Base-by-base conservation (phyloP, 2,797 vertebrate genomes). In the Pipistrellus pipistrellus region DNA sequence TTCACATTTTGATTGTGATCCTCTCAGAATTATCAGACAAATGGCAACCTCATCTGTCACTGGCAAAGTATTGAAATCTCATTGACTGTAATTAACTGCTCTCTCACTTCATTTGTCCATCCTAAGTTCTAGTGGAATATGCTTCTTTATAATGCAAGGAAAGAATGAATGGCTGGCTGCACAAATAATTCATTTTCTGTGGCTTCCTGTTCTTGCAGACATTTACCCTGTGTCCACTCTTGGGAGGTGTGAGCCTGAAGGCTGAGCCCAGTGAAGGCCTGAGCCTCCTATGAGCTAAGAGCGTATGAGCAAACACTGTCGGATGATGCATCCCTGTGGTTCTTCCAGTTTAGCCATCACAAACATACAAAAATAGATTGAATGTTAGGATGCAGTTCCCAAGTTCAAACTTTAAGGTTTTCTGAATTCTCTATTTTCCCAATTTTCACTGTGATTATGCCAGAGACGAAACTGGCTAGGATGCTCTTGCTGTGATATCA, bases 41-140 rank as follows among this genome's bases (percentile, higher is more conserved):
- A 82, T 57, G 86, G 72, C 73, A 30, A 44, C 57, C 41, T 90
- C 83, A 6, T 82, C 72, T 88, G 76, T 82, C 62, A 13, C 44
- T 91, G 80, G 69, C 82, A 55, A 76, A n/a, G 46, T 57, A 46
- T 32, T 75, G 80, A 89, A 81, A 84, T 85, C 91, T 91, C 59
- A 72, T 7, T 83, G 82, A 83, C 21, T 68, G 5, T 72, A 88
- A 69, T 18, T n/a, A 15, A 95, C 72, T 82, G 89, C 12, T 69
- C 13, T 48, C n/a, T 9, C 25, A n/a, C 17, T 86, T 30, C 27
- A 35, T 77, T 71, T 55, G 30, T 14, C 41, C 25, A 32, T 68
- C 46, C 13, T 76, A 17, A 35, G 35, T 83, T 35, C 64, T 76
- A 1, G 9, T 59, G 13, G 32, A 59, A 81, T 82, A 20, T 46